Percentiles rank a stretch among this genome's conserved stretches.
phyloP scores from a whole-genome alignment of 2,888 invertebrate genomes.

The Cerceris ruficornis region DNA sequence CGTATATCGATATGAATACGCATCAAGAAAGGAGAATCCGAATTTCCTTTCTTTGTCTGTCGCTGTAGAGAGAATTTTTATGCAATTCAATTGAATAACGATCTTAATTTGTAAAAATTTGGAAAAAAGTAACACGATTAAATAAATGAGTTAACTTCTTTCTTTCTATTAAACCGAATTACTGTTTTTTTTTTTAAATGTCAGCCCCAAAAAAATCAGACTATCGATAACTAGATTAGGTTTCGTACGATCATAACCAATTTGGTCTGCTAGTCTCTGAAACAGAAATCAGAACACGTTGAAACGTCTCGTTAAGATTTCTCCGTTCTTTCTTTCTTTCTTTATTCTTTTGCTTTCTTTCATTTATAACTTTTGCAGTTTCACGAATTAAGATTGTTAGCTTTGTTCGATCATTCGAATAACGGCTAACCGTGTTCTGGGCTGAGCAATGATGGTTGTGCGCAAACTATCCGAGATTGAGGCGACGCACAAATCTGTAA shows the following conservation, averaged over 20 bases:
- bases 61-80: conserved; percentile 31
- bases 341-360: conserved; percentile 39
- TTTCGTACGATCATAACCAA: conserved; percentile 74
- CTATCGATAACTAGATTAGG: conserved; percentile 66
- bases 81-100: conserved; percentile 14
- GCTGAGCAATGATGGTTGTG: conserved; percentile 80
- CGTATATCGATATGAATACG: conserved; percentile 25
- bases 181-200: conserved; percentile 49
- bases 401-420: conserved; percentile 71
- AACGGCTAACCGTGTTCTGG: conserved; percentile 80
- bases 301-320: conserved; percentile 73
- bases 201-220: conserved; percentile 64
- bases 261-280: conserved; percentile 80
- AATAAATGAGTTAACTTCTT: neutral
- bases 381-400: conserved; percentile 64
- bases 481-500: conserved; percentile 82
- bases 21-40: conserved; percentile 51
- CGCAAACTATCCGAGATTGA: conserved; percentile 81
- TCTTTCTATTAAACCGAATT: conserved; percentile 24
- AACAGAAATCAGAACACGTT: conserved; percentile 82
- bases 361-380: conserved; percentile 59
- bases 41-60: conserved; percentile 57
- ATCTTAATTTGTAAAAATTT: conserved; percentile 21
- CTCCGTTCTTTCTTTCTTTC: conserved; percentile 52
- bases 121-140: conserved; percentile 10